These are phyloP conservation scores for Rugalucina vietnamica DNA, from an alignment of 2,888 invertebrate genomes.

Conservation along the genomic window DNA sequence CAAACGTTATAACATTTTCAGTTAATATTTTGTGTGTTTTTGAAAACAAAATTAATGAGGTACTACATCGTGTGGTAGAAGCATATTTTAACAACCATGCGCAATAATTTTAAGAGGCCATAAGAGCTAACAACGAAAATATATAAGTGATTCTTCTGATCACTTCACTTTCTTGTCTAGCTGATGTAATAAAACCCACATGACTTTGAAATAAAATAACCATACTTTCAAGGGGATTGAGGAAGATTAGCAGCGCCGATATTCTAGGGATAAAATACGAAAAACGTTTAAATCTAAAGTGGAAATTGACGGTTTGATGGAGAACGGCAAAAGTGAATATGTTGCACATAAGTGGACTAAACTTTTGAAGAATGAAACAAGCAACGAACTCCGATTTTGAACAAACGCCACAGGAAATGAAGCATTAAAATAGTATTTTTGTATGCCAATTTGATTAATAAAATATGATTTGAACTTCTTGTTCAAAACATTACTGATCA, in stretches of 20 bases:
- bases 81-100: background rate
- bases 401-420: too few relatives aligned
- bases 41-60: background rate
- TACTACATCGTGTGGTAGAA: background rate
- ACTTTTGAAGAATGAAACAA: background rate
- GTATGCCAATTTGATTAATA: too few relatives aligned
- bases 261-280: background rate
- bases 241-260: background rate
- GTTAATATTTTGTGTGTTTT: too few relatives aligned
- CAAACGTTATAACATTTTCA: too few relatives aligned
- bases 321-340: background rate
- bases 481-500: too few relatives aligned
- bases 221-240: background rate
- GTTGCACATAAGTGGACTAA: background rate
- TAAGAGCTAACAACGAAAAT: background rate
- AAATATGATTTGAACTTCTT: too few relatives aligned
- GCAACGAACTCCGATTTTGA: too few relatives aligned
- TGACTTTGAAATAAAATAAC: conserved; percentile 14
- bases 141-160: background rate
- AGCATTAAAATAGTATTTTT: too few relatives aligned
- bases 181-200: conserved; percentile 7
- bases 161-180: background rate
- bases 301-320: background rate
- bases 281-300: background rate
- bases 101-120: background rate